Evolutionary conservation across 2,888 invertebrate species (phyloP), one percentile per base, ranked within the genome.

Genomic region (Dione juno): DNA sequence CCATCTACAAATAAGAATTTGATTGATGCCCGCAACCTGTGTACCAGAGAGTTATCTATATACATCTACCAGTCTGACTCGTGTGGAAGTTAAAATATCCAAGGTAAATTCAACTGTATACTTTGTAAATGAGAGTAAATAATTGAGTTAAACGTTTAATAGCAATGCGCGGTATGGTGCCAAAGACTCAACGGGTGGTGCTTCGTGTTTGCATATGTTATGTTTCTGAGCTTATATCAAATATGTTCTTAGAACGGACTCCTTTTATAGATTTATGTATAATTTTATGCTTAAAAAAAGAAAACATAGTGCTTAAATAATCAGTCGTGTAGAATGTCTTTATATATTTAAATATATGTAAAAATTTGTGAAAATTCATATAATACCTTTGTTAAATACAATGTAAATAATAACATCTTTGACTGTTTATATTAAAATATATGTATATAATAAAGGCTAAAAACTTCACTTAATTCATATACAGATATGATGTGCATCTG

Each of bases 151-250:
- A 50, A 59, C 6, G 28, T 41, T 53, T 53, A 50, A 45, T 35
- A 41, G 21, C 40, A 58, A 45, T 35, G 76, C 83, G 75, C 83
- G 75, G 85, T 81, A 78, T 81, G 86, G 85, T 88, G 90, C 87
- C 85, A 85, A 83, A 84, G 79, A 78, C 85, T 64, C 89, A 75
- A 80, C 89, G 88, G 87, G 89, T 83, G 87, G 88, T 85, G 81
- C 80, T 84, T 81, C 82, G 83, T 88, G 88, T 90, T 91, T 90
- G 89, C 87, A 90, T 88, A 85, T 80, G 82, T 83, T 89, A 88
- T 86, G 88, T 88, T 88, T 87, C 87, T 85, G 80, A 81, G 80
- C 81, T 85, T 83, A 86, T 88, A 87, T 88, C 87, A 84, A 84
- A 83, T 80, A 82, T 82, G 83, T 77, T 77, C 66, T 67, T 67